Percentiles rank a stretch among this genome's conserved stretches.
These are phyloP conservation scores for Lithobates pipiens DNA, from an alignment of 2,797 vertebrate species.

Conservation along the genomic window DNA sequence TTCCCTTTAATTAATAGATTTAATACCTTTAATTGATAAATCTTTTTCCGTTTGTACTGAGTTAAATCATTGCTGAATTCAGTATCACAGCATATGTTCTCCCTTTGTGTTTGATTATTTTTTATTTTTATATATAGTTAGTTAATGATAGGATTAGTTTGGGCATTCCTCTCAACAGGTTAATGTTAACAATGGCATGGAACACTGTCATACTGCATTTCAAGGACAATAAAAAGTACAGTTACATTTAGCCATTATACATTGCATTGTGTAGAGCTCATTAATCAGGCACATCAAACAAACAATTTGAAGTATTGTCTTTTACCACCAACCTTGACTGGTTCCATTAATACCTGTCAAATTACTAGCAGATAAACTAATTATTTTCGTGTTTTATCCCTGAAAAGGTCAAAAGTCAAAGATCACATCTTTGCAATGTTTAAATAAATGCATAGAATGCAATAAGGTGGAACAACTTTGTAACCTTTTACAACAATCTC, in stretches of 20 bases:
- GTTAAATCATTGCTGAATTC: background rate
- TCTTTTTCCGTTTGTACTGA: background rate
- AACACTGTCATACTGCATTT: background rate
- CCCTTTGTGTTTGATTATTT: background rate
- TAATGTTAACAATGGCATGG: background rate
- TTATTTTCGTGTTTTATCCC: slow-evolving; percentile 10
- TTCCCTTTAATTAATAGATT: too few relatives aligned
- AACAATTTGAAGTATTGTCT: slow-evolving; percentile 32
- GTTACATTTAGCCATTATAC: background rate
- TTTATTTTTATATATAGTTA: background rate
- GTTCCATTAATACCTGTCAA: slow-evolving; percentile 49
- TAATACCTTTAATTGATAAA: background rate
- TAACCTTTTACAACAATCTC: background rate
- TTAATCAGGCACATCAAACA: background rate
- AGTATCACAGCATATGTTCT: background rate
- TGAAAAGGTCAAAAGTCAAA: slow-evolving; percentile 43
- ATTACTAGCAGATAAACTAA: slow-evolving; percentile 39
- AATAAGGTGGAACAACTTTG: slow-evolving; percentile 7
- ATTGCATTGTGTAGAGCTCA: background rate
- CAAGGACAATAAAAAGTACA: background rate
- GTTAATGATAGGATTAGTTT: background rate
- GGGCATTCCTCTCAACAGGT: background rate
- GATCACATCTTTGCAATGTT: background rate
- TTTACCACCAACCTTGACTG: slow-evolving; percentile 3
- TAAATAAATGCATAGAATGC: slow-evolving; percentile 37